Evolutionary conservation across 2,888 invertebrate species (phyloP), one percentile per base, ranked within the genome.

Genomic region (Limnephilus lunatus): DNA sequence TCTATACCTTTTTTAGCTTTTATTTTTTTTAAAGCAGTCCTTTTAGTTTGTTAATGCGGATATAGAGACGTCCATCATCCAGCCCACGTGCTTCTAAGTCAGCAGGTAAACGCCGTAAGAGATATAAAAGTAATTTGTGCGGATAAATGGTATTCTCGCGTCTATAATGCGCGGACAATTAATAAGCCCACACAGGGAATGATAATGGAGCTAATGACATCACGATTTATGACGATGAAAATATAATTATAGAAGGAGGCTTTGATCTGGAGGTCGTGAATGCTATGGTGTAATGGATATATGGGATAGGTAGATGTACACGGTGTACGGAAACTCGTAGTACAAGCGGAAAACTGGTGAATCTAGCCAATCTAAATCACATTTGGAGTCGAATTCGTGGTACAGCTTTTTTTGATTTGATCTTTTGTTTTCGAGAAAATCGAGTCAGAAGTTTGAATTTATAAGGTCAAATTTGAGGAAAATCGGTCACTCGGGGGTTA

Each of bases 61-160:
- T 68, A 68, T 68, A 68, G 68, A 68, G 68, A 68, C 68, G 68
- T 68, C 68, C 68, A 68, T 68, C 68, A 68, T 68, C 68, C 68
- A 68, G 25, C 68, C 68, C 68, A 68, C 68, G 68, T n/a, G n/a
- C 9, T 25, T 68, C 68, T 68, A 68, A 68, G 68, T 9, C 53
- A 68, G 53, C 25, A 25, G 19, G 53, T 68, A 25, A 68, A 68
- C 53, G 53, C 68, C 68, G 68, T 9, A 68, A 68, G 68, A 68
- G n/a, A 9, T 2, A 25, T 25, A 25, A n/a, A 25, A 68, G 2
- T 25, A 25, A 68, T 68, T 68, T 68, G 68, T 68, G 68, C 68
- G 7, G 68, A 68, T 68, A 68, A 25, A n/a, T 68, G 68, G 68
- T 68, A 7, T 68, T 68, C 68, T 68, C 68, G 25, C n/a, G 53